Conservation (phyloP, 2,113 vertebrate species). For the Paramormyrops kingsleyae region DNA sequence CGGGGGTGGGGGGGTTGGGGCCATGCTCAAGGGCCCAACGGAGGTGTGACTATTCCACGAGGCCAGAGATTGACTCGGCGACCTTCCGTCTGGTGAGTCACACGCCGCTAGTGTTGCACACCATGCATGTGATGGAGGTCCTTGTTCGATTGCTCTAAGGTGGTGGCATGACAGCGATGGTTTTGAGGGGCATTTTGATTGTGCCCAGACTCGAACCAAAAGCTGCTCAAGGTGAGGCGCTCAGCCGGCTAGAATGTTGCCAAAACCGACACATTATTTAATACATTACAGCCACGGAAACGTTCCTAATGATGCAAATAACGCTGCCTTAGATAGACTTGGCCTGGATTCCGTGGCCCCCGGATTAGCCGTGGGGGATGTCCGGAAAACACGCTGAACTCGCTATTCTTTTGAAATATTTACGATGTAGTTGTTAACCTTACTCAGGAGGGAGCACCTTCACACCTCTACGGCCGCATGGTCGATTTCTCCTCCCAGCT, state of each 20-base stretch:
- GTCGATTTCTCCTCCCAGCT: background rate
- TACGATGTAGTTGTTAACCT: background rate
- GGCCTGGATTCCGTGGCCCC: background rate
- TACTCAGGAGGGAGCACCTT: background rate
- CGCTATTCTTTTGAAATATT: background rate
- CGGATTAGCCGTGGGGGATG: background rate
- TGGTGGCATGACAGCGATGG: background rate
- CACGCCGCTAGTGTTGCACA: background rate
- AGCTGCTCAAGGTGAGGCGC: background rate
- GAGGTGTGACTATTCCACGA: background rate
- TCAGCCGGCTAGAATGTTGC: background rate
- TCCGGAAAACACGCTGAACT: background rate
- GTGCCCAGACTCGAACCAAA: background rate
- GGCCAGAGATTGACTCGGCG: background rate
- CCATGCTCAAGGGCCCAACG: background rate
- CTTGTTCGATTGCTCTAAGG: background rate
- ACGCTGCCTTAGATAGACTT: background rate
- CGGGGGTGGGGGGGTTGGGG: background rate
- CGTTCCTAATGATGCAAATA: background rate
- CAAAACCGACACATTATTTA: background rate
- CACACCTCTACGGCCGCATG: background rate
- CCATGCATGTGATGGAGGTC: background rate
- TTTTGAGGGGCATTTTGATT: background rate
- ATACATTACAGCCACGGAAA: background rate
- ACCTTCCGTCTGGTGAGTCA: background rate